phyloP scores from a whole-genome alignment of 2,888 invertebrate species.

The Drosophila subquinaria region DNA sequence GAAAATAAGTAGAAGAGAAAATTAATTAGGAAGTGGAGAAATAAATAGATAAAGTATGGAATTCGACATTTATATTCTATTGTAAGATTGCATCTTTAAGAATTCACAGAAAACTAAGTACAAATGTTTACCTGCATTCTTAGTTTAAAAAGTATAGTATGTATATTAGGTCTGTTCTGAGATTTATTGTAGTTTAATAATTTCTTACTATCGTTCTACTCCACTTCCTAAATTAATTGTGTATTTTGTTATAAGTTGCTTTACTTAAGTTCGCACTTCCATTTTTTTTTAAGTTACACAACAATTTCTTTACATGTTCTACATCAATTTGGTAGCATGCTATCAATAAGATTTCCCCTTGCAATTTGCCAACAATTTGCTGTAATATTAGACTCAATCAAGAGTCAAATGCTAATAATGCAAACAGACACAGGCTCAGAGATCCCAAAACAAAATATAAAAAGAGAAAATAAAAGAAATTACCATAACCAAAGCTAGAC shows the following conservation, averaged over 20 bases:
- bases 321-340: not conserved
- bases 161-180: too few species aligned
- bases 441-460: not conserved
- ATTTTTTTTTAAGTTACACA: not conserved
- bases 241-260: too few species aligned
- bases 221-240: too few species aligned
- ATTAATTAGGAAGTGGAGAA: not conserved
- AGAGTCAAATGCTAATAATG: conserved; percentile 72
- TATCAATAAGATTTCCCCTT: conserved; percentile 35
- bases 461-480: conserved; percentile 49
- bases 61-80: too few species aligned
- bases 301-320: not conserved
- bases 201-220: too few species aligned
- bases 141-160: too few species aligned
- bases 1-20: not conserved
- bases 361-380: conserved; percentile 70
- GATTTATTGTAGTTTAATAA: too few species aligned
- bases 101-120: too few species aligned
- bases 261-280: too few species aligned
- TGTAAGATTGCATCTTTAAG: too few species aligned
- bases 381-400: conserved; percentile 70
- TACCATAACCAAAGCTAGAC: conserved; percentile 64
- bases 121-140: too few species aligned
- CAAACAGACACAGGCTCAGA: conserved; percentile 48
- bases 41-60: not conserved